Evolutionary conservation across 2,113 vertebrate species (phyloP).

Genomic region (Psilopogon haemacephalus): DNA sequence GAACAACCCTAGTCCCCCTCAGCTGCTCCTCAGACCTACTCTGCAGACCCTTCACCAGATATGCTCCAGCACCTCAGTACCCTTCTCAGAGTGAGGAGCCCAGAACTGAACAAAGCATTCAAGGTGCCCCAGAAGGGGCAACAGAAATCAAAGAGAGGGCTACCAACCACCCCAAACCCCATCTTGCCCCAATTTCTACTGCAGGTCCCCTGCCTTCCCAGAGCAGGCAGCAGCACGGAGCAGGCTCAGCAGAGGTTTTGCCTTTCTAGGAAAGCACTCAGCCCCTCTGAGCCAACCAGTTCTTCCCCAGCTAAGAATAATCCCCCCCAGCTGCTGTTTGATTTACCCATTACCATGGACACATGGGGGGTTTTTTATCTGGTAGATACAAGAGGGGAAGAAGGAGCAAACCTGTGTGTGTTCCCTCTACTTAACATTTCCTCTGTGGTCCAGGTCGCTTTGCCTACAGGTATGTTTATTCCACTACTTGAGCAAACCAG

Average conservation of each 20-base stretch:
- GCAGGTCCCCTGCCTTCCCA: background rate
- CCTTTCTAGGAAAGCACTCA: conserved; percentile 42
- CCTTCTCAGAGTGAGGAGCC: no score
- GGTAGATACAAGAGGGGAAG: background rate
- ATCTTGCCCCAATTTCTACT: background rate
- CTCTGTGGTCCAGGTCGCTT: conserved; percentile 54
- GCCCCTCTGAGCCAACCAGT: background rate
- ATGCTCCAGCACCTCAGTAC: no score
- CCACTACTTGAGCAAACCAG: conserved; percentile 68
- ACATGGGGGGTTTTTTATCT: background rate
- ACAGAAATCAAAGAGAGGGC: background rate
- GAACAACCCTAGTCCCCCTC: no score
- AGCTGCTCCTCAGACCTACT: no score
- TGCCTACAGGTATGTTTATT: conserved; percentile 73
- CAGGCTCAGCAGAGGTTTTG: background rate
- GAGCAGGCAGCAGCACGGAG: background rate
- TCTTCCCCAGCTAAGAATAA: conserved; percentile 53
- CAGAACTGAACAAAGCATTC: no score
- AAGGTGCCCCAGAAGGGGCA: background rate
- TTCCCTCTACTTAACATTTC: conserved; percentile 62
- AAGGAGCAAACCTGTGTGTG: conserved; percentile 41
- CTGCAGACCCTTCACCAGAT: no score
- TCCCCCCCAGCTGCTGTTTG: conserved; percentile 55
- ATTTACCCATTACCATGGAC: conserved; percentile 51
- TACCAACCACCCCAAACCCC: background rate